Base-by-base conservation (phyloP, 2,113 vertebrate species). In the Gallinago paraguaiae region DNA sequence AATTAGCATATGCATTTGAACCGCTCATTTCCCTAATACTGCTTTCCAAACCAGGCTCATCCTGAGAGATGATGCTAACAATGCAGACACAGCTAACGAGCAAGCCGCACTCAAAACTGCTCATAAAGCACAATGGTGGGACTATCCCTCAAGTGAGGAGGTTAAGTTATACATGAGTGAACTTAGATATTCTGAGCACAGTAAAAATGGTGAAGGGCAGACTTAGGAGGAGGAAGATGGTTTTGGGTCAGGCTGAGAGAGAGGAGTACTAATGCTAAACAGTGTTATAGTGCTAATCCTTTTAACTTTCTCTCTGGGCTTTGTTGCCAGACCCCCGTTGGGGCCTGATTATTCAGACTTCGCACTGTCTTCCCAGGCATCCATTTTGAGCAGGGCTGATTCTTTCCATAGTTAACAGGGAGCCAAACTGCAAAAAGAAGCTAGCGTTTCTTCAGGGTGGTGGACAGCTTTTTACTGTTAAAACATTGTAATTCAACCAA, bases 251-350 rank as follows among this genome's bases (percentile, higher is more conserved):
- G 78, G 10, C 20, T 81, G 56, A 81, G 53, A 85, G 61, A 60
- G 85, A 86, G 43, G 33, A 88, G 60, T 48, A n/a, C 39, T 90
- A 51, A 78, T 81, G 80, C 24, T 93, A 10, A 88, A n/a, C 63
- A 82, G 65, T 51, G 37, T 82, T 93, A 65, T 1, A 74, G n/a
- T 84, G 77, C 77, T 97, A 94, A 96, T 93, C 91, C 86, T 92
- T 96, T 95, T 82, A 84, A 91, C 76, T 94, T 89, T 65, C 51
- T 84, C 70, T 72, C 37, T 46, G 48, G n/a, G 45, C 83, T 95
- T 96, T 93, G 93, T 93, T 94, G 61, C 30, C 46, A 76, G 72
- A 84, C 31, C 37, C 72, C 74, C 87, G 0, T 2, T 59, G 90
- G 45, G 37, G 4, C 45, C 67, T 89, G 59, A 89, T 90, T 93